Percentiles rank a stretch among this genome's conserved stretches.
Evolutionary conservation across 2,113 vertebrate species (phyloP).

Genomic region (Oreochromis niloticus): DNA sequence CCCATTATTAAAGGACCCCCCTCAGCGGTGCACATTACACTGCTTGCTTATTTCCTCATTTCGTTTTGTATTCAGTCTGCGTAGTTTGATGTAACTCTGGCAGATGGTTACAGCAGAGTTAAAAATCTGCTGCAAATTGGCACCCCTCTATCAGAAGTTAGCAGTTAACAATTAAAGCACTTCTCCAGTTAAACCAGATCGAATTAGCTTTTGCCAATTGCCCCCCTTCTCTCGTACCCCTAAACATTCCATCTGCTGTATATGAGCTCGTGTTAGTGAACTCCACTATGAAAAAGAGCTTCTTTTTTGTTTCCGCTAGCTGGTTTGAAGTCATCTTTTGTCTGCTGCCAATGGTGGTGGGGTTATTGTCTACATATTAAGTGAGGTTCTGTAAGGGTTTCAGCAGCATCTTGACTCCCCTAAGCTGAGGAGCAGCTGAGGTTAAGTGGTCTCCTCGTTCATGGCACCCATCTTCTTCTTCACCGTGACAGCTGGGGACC

Average conservation of each 20-base stretch:
- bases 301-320: neutral
- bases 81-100: constrained; percentile 14
- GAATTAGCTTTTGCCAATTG: constrained; percentile 47
- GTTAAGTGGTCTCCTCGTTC: constrained; percentile 77
- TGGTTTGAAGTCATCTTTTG: constrained; percentile 62
- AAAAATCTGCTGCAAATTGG: constrained; percentile 47
- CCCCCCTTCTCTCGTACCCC: constrained; percentile 11
- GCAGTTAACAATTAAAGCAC: constrained; percentile 44
- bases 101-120: constrained; percentile 52
- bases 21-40: neutral
- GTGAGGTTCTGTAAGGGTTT: constrained; percentile 67
- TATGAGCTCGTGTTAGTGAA: constrained; percentile 38
- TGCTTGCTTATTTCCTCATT: neutral
- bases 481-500: constrained; percentile 65
- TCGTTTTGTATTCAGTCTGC: constrained; percentile 7
- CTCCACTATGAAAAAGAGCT: constrained; percentile 38
- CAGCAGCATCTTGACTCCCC: constrained; percentile 75
- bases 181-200: constrained; percentile 48
- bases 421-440: constrained; percentile 77
- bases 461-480: constrained; percentile 74
- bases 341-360: constrained; percentile 18
- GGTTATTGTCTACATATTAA: constrained; percentile 75
- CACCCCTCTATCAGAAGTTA: constrained; percentile 36
- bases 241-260: constrained; percentile 56
- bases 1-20: neutral